Evolutionary conservation across 2,888 invertebrate species (phyloP).

Genomic region (Agrochola litura): DNA sequence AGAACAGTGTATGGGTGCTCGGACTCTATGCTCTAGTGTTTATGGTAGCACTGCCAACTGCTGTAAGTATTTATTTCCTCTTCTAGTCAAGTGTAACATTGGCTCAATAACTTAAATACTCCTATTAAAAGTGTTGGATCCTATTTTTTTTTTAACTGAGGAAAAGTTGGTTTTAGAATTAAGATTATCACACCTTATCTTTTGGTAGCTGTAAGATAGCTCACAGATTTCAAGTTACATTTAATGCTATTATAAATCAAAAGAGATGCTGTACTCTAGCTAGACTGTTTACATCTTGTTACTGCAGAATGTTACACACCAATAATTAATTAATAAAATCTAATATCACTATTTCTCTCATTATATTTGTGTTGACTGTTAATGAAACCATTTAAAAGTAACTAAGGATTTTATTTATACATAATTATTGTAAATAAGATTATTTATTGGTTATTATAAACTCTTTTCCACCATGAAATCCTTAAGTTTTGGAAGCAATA

Average conservation of each 20-base stretch:
- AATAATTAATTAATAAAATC: neutral
- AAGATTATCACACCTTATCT: neutral
- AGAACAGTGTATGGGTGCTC: slow-evolving; percentile 99
- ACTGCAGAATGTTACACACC: neutral
- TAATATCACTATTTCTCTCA: neutral
- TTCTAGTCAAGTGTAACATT: neutral
- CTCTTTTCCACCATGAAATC: slow-evolving; percentile 21
- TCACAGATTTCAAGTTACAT: neutral
- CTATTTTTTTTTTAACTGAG: neutral
- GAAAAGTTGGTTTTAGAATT: neutral
- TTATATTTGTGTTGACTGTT: neutral
- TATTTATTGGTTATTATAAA: neutral
- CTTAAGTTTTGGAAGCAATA: slow-evolving; percentile 3
- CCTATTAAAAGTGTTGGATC: neutral
- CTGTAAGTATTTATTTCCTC: slow-evolving; percentile 89
- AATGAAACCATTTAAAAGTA: neutral
- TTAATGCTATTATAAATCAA: neutral
- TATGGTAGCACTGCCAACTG: slow-evolving; percentile 98
- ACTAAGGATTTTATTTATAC: neutral
- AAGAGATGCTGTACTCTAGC: neutral
- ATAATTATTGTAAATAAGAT: neutral
- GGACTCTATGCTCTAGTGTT: slow-evolving; percentile 98
- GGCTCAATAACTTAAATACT: neutral
- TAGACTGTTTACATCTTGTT: neutral
- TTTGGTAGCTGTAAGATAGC: neutral